These are phyloP conservation scores for Troides helena DNA, from an alignment of 2,888 invertebrate genomes.

Conservation along the genomic window DNA sequence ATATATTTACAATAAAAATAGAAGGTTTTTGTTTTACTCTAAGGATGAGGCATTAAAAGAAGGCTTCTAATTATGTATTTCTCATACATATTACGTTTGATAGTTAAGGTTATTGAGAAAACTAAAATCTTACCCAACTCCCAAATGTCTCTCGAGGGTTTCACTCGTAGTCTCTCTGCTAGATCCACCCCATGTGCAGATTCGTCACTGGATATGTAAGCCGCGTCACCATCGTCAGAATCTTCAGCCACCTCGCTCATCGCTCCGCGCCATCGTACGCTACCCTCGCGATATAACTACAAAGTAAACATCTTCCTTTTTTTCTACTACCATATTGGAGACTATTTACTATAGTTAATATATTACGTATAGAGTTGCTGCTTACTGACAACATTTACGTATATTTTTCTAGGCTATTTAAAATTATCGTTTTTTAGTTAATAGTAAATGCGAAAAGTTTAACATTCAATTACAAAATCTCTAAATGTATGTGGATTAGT, in stretches of 20 bases:
- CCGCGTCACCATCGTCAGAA: conserved; percentile 65
- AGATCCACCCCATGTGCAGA: conserved; percentile 72
- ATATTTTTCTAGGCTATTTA: too few relatives aligned
- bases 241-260: conserved; percentile 67
- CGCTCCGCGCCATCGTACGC: conserved; percentile 65
- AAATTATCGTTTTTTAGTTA: too few relatives aligned
- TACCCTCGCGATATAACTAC: conserved; percentile 62
- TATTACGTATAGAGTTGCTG: neutral
- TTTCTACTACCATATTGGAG: neutral
- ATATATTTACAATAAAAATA: too few relatives aligned
- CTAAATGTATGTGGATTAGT: too few relatives aligned
- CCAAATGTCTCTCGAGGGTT: conserved; percentile 74
- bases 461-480: too few relatives aligned
- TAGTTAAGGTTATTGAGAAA: neutral
- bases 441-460: too few relatives aligned
- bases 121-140: conserved; percentile 55
- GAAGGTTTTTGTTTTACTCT: too few relatives aligned
- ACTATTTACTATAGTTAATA: neutral
- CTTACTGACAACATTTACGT: too few relatives aligned
- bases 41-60: too few relatives aligned
- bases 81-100: neutral
- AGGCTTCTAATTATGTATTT: too few relatives aligned
- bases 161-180: conserved; percentile 63
- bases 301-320: neutral
- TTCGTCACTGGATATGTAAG: conserved; percentile 80